A percentile compares a stretch with the other conserved stretches of the same genome.
These are phyloP conservation scores for Apostichopus japonicus DNA, from an alignment of 35 echinoderm and acorn worm genomes.

Conservation along the genomic window DNA sequence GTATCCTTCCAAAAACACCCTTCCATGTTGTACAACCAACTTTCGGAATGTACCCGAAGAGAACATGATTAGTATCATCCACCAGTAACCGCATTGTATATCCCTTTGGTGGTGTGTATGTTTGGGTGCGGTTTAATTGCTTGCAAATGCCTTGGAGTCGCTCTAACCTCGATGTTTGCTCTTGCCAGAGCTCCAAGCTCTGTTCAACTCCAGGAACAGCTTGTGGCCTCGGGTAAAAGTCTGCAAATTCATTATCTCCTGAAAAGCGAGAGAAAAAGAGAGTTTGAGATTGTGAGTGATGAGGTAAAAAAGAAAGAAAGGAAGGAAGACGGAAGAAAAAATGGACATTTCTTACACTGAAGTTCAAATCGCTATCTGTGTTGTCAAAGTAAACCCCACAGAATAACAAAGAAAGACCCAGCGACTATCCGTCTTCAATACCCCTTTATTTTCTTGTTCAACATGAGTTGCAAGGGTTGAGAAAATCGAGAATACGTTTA, in stretches of 20 bases:
- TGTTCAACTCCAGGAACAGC: neutral
- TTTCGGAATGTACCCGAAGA: constrained; percentile 76
- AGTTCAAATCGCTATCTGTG: too few relatives aligned
- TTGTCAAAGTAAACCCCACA: too few relatives aligned
- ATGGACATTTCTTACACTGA: too few relatives aligned
- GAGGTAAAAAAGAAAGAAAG: too few relatives aligned
- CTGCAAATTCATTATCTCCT: neutral
- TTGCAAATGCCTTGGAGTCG: neutral
- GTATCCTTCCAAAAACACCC: constrained; percentile 12
- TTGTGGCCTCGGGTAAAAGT: neutral
- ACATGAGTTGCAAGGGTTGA: too few relatives aligned
- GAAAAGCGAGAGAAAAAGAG: neutral
- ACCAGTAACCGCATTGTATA: constrained; percentile 33
- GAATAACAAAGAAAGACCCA: too few relatives aligned
- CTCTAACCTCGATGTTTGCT: neutral
- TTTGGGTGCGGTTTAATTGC: neutral
- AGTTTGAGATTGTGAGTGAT: neutral
- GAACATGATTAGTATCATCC: constrained; percentile 58
- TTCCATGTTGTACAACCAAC: constrained; percentile 83
- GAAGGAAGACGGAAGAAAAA: too few relatives aligned
- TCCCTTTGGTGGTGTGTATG: neutral
- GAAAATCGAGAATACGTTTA: too few relatives aligned
- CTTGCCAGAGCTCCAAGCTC: neutral
- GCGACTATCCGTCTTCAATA: too few relatives aligned
- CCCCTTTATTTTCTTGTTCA: too few relatives aligned